Conservation (phyloP, 2,797 vertebrate genomes). For the Hybognathus amarus region DNA sequence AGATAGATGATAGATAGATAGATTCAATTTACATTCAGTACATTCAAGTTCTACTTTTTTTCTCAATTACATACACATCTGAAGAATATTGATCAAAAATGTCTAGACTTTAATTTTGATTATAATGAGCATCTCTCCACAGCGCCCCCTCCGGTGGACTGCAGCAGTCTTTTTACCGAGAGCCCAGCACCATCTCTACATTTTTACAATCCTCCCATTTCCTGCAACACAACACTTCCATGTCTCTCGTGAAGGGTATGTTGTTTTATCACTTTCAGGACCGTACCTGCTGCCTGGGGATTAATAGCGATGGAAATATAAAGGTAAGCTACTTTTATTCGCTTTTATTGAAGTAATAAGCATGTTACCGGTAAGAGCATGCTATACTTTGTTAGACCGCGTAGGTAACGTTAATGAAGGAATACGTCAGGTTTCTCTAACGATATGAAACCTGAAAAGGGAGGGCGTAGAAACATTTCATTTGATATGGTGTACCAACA, state of each 20-base stretch:
- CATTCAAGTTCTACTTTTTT: too few relatives aligned
- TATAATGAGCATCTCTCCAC: constrained; percentile 22
- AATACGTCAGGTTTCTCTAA: constrained; percentile 5
- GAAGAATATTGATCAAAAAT: constrained; percentile 1
- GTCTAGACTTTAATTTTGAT: neutral
- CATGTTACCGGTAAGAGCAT: constrained; percentile 36
- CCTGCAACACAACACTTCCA: constrained; percentile 58
- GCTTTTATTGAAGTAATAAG: constrained; percentile 26
- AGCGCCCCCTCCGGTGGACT: constrained; percentile 54
- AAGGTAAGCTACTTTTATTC: constrained; percentile 47
- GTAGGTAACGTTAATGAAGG: neutral
- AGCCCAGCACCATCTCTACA: constrained; percentile 55
- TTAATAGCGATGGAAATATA: constrained; percentile 24
- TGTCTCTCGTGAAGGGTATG: constrained; percentile 48
- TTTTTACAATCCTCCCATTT: constrained; percentile 67
- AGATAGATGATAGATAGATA: neutral
- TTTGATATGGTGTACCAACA: neutral
- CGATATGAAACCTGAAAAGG: neutral
- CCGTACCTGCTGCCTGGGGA: constrained; percentile 33
- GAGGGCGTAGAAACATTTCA: neutral
- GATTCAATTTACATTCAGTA: too few relatives aligned
- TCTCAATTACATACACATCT: neutral
- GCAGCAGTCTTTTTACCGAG: constrained; percentile 37
- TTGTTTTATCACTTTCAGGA: constrained; percentile 34
- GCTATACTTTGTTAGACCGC: constrained; percentile 1